phyloP scores from a whole-genome alignment of 2,113 vertebrate species.

The Mustela nigripes region DNA sequence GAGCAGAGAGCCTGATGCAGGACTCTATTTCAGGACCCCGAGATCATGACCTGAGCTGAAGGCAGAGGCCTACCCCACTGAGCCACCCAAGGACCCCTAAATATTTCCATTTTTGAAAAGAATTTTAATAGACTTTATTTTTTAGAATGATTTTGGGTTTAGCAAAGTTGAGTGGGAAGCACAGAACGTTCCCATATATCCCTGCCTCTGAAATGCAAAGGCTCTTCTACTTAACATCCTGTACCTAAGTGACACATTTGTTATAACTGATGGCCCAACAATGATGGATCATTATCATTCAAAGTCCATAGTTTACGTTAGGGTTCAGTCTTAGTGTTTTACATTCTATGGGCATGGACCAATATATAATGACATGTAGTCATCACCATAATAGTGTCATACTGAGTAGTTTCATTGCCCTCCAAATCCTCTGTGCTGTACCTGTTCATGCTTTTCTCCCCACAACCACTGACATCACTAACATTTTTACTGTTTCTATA shows the following conservation, averaged over 20 bases:
- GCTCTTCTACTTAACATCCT: neutral
- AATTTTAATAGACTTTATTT: neutral
- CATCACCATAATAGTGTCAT: neutral
- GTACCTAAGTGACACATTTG: neutral
- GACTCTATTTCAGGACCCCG: neutral
- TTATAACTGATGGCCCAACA: neutral
- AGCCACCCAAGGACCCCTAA: neutral
- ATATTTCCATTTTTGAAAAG: neutral
- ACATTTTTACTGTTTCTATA: neutral
- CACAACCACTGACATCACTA: neutral
- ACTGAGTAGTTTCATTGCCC: neutral
- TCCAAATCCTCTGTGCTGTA: neutral
- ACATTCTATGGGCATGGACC: neutral
- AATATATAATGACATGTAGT: neutral
- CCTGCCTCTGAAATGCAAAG: neutral
- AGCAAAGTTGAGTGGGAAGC: neutral
- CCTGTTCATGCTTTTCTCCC: neutral
- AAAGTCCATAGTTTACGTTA: neutral
- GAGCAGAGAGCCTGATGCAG: too few relatives aligned
- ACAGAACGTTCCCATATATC: neutral
- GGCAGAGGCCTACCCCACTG: neutral
- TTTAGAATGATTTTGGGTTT: neutral
- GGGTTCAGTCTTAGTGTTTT: neutral
- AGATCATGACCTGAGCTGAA: neutral
- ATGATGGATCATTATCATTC: neutral